Evolutionary conservation across 1,140 invertebrate genomes (phyloP).

Genomic region (Anastatus disparis): DNA sequence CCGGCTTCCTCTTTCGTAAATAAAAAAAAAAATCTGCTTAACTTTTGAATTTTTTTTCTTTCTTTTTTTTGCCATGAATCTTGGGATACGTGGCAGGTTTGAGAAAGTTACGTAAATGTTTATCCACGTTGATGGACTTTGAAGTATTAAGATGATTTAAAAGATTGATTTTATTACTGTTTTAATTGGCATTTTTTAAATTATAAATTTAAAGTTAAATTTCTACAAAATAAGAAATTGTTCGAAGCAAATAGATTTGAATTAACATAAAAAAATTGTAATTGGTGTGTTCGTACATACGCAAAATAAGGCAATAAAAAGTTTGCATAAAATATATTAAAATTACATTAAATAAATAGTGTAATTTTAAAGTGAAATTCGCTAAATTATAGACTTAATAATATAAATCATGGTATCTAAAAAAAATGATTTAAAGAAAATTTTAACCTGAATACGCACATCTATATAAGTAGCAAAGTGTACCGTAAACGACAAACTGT

Average conservation of each 20-base stretch:
- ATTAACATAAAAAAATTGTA: no score
- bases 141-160: no score
- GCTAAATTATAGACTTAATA: background rate
- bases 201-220: no score
- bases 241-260: no score
- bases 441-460: constrained; percentile 13
- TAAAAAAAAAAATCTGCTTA: constrained; percentile 3
- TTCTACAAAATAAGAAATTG: no score
- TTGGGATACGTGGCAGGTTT: background rate
- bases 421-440: constrained; percentile 15
- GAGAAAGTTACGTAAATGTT: constrained; percentile 34
- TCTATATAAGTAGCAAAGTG: background rate
- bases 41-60: no score
- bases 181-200: background rate
- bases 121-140: background rate
- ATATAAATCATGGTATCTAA: background rate
- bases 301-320: no score
- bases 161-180: no score
- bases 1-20: constrained; percentile 14
- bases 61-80: background rate
- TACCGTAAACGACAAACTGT: background rate
- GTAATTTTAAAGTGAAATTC: constrained; percentile 2
- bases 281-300: no score
- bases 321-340: no score
- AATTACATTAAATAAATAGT: no score